These are phyloP conservation scores for Paraplagusia blochii DNA, from an alignment of 2,113 vertebrate genomes.

Conservation along the genomic window DNA sequence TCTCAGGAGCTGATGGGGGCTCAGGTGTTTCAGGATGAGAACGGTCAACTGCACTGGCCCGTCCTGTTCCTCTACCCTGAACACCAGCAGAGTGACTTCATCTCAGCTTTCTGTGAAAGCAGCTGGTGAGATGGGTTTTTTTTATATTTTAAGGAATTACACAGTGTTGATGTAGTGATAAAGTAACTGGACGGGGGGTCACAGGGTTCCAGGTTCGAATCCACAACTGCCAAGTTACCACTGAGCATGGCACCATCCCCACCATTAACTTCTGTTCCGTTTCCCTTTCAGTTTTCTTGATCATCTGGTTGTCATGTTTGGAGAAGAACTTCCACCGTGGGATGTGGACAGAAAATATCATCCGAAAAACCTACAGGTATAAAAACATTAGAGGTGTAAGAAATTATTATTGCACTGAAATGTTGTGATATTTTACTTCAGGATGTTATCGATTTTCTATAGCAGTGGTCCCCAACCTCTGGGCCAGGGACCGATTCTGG, in stretches of 20 bases:
- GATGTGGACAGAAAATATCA: constrained; percentile 87
- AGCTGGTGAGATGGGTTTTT: constrained; percentile 73
- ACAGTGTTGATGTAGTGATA: background rate
- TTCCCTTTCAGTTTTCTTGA: constrained; percentile 81
- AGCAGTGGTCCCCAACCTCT: too few species aligned
- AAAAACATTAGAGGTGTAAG: too few species aligned
- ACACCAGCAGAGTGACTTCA: constrained; percentile 89
- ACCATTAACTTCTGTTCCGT: background rate
- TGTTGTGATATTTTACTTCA: too few species aligned
- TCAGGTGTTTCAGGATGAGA: constrained; percentile 80
- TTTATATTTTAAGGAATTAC: background rate
- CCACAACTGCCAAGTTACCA: too few species aligned
- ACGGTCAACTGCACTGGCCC: constrained; percentile 86
- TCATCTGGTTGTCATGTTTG: constrained; percentile 91
- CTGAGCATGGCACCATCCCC: too few species aligned
- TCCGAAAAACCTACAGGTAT: constrained; percentile 80
- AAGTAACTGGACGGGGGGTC: too few species aligned
- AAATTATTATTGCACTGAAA: too few species aligned
- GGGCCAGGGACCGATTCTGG: too few species aligned
- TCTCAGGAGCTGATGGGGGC: constrained; percentile 75
- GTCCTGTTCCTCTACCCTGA: constrained; percentile 94
- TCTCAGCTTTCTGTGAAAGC: constrained; percentile 87
- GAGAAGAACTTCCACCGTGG: constrained; percentile 87
- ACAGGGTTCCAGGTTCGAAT: too few species aligned
- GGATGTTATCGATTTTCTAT: too few species aligned